Evolutionary conservation across 2,888 invertebrate species (phyloP), one percentile per base, ranked within the genome.

Genomic region (Pasiphila rectangulata): DNA sequence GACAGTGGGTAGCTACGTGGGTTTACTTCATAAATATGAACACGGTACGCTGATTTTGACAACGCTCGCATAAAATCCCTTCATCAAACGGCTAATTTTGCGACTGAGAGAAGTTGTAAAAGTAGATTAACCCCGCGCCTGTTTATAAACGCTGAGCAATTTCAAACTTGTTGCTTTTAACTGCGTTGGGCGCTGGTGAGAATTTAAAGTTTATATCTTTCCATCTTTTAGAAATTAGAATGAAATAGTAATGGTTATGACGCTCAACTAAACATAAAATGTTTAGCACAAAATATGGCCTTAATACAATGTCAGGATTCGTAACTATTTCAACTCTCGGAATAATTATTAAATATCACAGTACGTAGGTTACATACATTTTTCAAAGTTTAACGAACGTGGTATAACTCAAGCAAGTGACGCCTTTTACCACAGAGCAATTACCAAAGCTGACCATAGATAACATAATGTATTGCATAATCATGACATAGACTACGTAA

Each of bases 131-230:
- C 43, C 46, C 50, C 45, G 57, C 59, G 59, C 68, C 67, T 63
- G 50, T 38, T 46, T 38, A 36, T 51, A 53, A 50, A 42, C 44
- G 39, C 34, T 46, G 30, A 40, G 54, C 37, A 53, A 59, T 63
- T 61, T 51, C 42, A 59, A 61, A 64, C 60, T 64, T 55, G 46
- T 56, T 67, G 69, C 63, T 46, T 42, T 59, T 56, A 49, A 63
- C 46, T 68, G 53, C 36, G 56, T 39, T 56, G 69, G 72, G 69
- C 66, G 66, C 56, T 63, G 42, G 16, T 54, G 45, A 40, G 51
- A 53, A 51, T 36, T 58, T 44, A 13, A 36, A 58, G 30, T 46
- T 53, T 38, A 12, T 15, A 29, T 10, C 25, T 38, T 35, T 10
- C 24, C 21, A 27, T 29, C 17, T 27, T 39, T 34, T 34, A 9